phyloP scores from a whole-genome alignment of 2,888 invertebrate species.

The Pristionchus fissidentatus region DNA sequence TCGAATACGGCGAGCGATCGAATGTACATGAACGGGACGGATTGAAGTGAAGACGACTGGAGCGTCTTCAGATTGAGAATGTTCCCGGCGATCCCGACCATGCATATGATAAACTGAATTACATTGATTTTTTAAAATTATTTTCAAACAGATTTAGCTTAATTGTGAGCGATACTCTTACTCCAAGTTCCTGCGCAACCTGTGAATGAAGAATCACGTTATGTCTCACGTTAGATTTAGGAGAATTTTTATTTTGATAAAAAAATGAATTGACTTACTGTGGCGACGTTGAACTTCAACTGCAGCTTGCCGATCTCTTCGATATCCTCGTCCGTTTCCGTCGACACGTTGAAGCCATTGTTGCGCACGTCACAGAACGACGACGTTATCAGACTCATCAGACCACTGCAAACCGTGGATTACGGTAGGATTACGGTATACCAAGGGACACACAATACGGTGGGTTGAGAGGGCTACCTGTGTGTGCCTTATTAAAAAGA shows the following conservation, averaged over 20 bases:
- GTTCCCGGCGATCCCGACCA: conserved; percentile 82
- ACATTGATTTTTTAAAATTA: no score
- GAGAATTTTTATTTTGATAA: no score
- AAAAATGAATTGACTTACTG: not conserved
- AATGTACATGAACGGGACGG: conserved; percentile 86
- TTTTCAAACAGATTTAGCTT: not conserved
- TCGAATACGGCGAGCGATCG: conserved; percentile 86
- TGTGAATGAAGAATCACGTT: no score
- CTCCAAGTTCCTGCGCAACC: no score
- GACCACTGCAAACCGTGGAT: conserved; percentile 14
- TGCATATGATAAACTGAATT: conserved; percentile 65
- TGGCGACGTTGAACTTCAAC: not conserved
- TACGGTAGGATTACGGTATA: no score
- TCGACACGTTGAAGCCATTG: not conserved
- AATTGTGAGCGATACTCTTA: no score
- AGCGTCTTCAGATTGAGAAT: conserved; percentile 86
- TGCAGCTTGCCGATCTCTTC: not conserved
- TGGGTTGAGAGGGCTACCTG: no score
- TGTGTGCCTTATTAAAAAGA: no score
- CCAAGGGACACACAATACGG: no score
- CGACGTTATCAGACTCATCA: conserved; percentile 37
- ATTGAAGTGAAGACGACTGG: conserved; percentile 85
- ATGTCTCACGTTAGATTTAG: no score
- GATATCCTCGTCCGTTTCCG: not conserved
- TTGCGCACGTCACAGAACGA: conserved; percentile 42